A percentile compares a stretch with the other conserved stretches of the same genome.
Evolutionary conservation across 1,140 invertebrate species (phyloP).

Genomic region (Archegozetes longisetosus): DNA sequence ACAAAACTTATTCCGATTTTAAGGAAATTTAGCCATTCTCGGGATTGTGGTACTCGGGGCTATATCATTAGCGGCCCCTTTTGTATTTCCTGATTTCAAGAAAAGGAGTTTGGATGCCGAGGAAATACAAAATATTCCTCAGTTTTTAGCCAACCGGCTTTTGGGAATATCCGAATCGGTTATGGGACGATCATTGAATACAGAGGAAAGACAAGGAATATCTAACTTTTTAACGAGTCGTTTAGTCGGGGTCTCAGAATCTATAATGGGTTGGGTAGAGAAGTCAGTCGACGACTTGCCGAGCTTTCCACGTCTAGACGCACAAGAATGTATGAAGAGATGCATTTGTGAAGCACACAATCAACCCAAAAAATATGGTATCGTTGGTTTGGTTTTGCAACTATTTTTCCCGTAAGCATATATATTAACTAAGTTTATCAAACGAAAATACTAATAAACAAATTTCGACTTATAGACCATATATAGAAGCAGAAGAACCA

Average conservation of each 20-base stretch:
- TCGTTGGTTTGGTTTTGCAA: conserved; percentile 24
- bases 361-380: conserved; percentile 26
- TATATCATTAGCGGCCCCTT: background rate
- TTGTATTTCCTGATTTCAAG: background rate
- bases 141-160: conserved; percentile 3
- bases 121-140: background rate
- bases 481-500: conserved; percentile 19
- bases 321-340: conserved; percentile 26
- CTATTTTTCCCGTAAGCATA: conserved; percentile 27
- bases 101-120: background rate
- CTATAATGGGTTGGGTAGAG: conserved; percentile 23
- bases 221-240: conserved; percentile 13
- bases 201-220: conserved; percentile 6
- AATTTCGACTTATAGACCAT: conserved; percentile 18
- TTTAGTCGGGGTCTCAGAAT: conserved; percentile 17
- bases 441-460: background rate
- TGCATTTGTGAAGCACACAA: conserved; percentile 26
- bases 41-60: conserved; percentile 3
- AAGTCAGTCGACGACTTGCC: conserved; percentile 23
- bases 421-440: background rate
- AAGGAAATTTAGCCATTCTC: conserved; percentile 7
- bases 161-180: conserved; percentile 15
- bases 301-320: conserved; percentile 23
- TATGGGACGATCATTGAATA: conserved; percentile 12
- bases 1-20: too few species aligned